Evolutionary conservation across 2,113 vertebrate genomes (phyloP).

Genomic region (Psilopsiagon aymara): DNA sequence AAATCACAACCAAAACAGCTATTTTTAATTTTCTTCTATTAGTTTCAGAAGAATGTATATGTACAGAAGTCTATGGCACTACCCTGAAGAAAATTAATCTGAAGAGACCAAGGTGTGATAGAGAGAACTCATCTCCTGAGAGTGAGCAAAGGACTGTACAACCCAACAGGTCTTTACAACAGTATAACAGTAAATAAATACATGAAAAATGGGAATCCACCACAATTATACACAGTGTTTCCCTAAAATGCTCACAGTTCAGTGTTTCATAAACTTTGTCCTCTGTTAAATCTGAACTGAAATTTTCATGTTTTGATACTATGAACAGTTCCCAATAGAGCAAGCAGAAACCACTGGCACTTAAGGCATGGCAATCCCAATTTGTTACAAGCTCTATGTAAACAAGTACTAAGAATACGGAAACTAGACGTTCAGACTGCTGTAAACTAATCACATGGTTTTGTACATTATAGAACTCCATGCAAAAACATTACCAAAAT

Average conservation of each 20-base stretch:
- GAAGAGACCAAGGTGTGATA: background rate
- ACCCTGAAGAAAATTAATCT: background rate
- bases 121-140: background rate
- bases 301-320: background rate
- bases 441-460: background rate
- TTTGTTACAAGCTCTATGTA: background rate
- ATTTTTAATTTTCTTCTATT: background rate
- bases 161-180: background rate
- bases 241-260: background rate
- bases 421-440: background rate
- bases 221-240: background rate
- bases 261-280: background rate
- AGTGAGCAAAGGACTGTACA: background rate
- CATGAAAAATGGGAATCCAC: background rate
- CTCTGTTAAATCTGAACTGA: background rate
- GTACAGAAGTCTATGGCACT: background rate
- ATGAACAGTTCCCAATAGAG: background rate
- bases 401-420: background rate
- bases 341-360: background rate
- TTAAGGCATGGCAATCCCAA: background rate
- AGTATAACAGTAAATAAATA: background rate
- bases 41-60: background rate
- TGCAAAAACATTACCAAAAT: background rate
- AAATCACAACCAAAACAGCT: background rate
- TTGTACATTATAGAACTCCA: background rate